These are phyloP conservation scores for Steatocranus sp. DNA, from an alignment of 2,797 vertebrate species.

Conservation along the genomic window DNA sequence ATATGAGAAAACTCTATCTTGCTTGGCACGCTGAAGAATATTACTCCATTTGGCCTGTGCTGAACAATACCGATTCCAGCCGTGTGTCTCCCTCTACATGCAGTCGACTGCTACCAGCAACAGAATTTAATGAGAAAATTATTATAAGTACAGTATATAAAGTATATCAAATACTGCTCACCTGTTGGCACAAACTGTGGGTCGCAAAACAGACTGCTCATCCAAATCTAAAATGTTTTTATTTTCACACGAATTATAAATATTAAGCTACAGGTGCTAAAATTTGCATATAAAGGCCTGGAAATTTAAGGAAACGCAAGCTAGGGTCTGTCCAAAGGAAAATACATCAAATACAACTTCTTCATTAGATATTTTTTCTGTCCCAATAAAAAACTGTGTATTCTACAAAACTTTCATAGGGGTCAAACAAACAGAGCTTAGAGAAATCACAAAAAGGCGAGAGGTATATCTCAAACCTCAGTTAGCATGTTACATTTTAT, in stretches of 20 bases:
- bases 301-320: background rate
- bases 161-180: background rate
- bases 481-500: background rate
- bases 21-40: background rate
- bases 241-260: background rate
- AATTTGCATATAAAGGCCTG: background rate
- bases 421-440: background rate
- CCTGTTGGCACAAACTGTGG: background rate
- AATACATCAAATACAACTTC: background rate
- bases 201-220: background rate
- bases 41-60: background rate
- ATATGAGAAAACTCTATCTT: background rate
- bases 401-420: background rate
- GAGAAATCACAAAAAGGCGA: background rate
- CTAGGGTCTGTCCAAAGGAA: background rate
- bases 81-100: background rate
- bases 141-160: background rate
- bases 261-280: background rate
- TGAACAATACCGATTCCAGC: background rate
- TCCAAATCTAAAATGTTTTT: background rate
- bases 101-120: background rate
- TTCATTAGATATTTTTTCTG: background rate
- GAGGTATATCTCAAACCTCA: background rate
- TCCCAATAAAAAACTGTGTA: background rate
- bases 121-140: background rate